A percentile compares a stretch with the other conserved stretches of the same genome.
Evolutionary conservation across 2,888 invertebrate species (phyloP).

Genomic region (Aspidiotus rigidus): DNA sequence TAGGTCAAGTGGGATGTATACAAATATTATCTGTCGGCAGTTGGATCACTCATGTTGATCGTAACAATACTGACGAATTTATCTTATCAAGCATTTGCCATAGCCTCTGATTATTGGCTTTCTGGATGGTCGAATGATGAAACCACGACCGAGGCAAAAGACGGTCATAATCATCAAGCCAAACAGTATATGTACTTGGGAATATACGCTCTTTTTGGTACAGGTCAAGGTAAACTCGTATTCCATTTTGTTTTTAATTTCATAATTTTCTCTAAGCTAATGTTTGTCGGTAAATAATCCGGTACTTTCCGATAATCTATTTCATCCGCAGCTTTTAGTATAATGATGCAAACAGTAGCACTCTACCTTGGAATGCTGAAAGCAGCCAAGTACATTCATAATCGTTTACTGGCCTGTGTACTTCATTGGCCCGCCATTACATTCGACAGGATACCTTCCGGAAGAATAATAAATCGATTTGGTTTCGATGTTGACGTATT

Average conservation of each 20-base stretch:
- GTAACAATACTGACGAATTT: slow-evolving; percentile 70
- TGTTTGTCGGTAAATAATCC: too few relatives aligned
- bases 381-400: slow-evolving; percentile 35
- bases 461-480: slow-evolving; percentile 44
- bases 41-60: slow-evolving; percentile 64
- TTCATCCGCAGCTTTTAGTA: too few relatives aligned
- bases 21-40: slow-evolving; percentile 74
- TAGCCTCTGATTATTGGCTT: slow-evolving; percentile 80
- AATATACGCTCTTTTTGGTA: slow-evolving; percentile 79
- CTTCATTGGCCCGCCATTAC: slow-evolving; percentile 49
- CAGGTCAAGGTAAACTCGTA: slow-evolving; percentile 60
- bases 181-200: slow-evolving; percentile 71
- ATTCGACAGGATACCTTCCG: slow-evolving; percentile 48
- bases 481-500: slow-evolving; percentile 60
- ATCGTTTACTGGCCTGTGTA: slow-evolving; percentile 42
- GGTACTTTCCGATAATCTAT: too few relatives aligned
- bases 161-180: slow-evolving; percentile 41
- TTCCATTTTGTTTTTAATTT: too few relatives aligned
- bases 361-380: slow-evolving; percentile 26
- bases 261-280: too few relatives aligned
- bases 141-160: slow-evolving; percentile 42
- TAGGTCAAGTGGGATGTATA: slow-evolving; percentile 82
- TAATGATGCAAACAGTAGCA: slow-evolving; percentile 29
- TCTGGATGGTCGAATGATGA: slow-evolving; percentile 68
- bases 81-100: slow-evolving; percentile 71